These are phyloP conservation scores for Ferrisia virgata DNA, from an alignment of 2,888 invertebrate species.

Conservation along the genomic window DNA sequence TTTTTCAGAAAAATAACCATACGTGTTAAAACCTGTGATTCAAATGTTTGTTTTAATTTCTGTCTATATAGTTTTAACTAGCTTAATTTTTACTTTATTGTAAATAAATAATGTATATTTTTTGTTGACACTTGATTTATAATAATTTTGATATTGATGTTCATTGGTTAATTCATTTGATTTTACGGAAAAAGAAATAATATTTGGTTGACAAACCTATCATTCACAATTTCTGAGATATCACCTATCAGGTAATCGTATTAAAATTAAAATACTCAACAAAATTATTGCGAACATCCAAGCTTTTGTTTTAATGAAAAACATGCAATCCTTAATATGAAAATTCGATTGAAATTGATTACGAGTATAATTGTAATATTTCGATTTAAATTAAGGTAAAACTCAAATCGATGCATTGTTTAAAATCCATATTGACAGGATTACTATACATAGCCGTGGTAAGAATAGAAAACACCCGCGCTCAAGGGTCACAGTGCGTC, in stretches of 20 bases:
- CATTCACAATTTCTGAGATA: not conserved
- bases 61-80: not conserved
- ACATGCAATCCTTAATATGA: not conserved
- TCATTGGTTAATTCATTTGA: no score
- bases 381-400: not conserved
- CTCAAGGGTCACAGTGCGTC: not conserved
- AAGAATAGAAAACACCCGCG: not conserved
- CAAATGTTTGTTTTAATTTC: not conserved
- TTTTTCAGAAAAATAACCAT: not conserved
- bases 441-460: not conserved
- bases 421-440: not conserved
- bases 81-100: not conserved
- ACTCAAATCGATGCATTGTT: not conserved
- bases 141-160: no score
- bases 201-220: not conserved
- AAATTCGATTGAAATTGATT: not conserved
- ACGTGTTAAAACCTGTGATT: not conserved
- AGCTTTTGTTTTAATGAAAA: not conserved
- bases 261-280: not conserved
- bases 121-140: no score
- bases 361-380: not conserved
- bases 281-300: not conserved
- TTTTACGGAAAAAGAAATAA: not conserved
- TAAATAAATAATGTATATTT: not conserved
- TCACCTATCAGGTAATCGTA: not conserved